Evolutionary conservation across 2,888 invertebrate genomes (phyloP).

Genomic region (Corythucha ciliata): DNA sequence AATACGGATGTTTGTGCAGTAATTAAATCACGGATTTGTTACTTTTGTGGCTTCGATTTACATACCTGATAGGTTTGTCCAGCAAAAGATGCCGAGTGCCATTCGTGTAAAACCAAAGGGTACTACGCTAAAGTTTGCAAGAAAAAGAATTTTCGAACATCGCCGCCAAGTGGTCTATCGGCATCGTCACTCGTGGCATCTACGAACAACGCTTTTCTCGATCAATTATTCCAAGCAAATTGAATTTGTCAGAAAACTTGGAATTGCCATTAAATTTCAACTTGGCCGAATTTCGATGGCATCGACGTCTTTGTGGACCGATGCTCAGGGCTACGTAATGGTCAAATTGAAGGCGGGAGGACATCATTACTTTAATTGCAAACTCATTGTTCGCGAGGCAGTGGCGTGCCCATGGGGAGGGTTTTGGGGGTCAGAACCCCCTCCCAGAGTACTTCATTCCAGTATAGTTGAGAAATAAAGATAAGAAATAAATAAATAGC

Average conservation of each 20-base stretch:
- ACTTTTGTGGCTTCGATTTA: constrained; percentile 8
- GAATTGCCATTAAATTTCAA: background rate
- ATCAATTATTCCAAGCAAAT: background rate
- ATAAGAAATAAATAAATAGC: too few species aligned
- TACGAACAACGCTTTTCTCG: background rate
- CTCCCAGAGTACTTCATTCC: too few species aligned
- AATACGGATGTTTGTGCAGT: background rate
- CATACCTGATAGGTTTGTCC: constrained; percentile 1
- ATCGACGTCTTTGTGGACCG: constrained; percentile 4
- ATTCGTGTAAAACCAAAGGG: background rate
- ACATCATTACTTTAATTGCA: constrained; percentile 12
- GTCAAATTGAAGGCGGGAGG: background rate
- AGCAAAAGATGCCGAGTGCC: background rate
- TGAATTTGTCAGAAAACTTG: background rate
- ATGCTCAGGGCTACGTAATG: background rate
- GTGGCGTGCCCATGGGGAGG: too few species aligned
- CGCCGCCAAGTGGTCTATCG: too few species aligned
- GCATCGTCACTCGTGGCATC: background rate
- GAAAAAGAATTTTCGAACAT: too few species aligned
- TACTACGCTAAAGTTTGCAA: background rate
- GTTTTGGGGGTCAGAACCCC: too few species aligned
- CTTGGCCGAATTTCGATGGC: background rate
- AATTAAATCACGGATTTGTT: background rate
- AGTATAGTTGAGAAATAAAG: too few species aligned
- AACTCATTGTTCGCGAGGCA: too few species aligned